Evolutionary conservation across 2,888 invertebrate genomes (phyloP).

Genomic region (Eudasyphora cyanicolor): DNA sequence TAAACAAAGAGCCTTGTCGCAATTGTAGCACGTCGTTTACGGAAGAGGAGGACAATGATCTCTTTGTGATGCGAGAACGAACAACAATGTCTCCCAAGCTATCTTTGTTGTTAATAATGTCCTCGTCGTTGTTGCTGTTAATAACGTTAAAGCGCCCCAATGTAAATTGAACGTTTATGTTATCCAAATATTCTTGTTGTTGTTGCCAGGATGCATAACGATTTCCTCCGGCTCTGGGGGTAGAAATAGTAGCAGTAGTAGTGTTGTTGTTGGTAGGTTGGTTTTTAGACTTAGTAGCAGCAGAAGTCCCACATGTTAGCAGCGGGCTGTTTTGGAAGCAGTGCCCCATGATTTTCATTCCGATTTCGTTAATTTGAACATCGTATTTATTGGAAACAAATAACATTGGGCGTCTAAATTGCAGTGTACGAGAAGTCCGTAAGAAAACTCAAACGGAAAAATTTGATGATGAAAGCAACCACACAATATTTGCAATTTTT

Average conservation of each 20-base stretch:
- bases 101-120: slow-evolving; percentile 15
- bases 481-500: slow-evolving; percentile 38
- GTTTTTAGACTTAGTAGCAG: slow-evolving; percentile 9
- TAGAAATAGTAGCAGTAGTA: slow-evolving; percentile 35
- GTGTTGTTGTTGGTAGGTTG: background rate
- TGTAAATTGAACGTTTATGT: slow-evolving; percentile 9
- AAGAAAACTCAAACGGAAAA: slow-evolving; percentile 39
- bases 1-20: slow-evolving; percentile 34
- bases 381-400: slow-evolving; percentile 56
- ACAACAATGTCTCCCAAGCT: background rate
- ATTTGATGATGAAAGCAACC: slow-evolving; percentile 63
- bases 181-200: slow-evolving; percentile 23
- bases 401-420: slow-evolving; percentile 61
- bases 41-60: background rate
- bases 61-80: background rate
- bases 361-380: slow-evolving; percentile 54
- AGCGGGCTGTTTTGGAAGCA: slow-evolving; percentile 59
- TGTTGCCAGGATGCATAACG: slow-evolving; percentile 40
- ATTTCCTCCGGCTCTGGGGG: slow-evolving; percentile 31
- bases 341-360: slow-evolving; percentile 62
- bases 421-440: slow-evolving; percentile 9
- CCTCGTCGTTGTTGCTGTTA: slow-evolving; percentile 8
- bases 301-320: slow-evolving; percentile 53
- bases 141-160: slow-evolving; percentile 11
- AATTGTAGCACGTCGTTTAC: too few relatives aligned